Conservation (phyloP, 2,797 vertebrate species). For the Brotula barbata region DNA sequence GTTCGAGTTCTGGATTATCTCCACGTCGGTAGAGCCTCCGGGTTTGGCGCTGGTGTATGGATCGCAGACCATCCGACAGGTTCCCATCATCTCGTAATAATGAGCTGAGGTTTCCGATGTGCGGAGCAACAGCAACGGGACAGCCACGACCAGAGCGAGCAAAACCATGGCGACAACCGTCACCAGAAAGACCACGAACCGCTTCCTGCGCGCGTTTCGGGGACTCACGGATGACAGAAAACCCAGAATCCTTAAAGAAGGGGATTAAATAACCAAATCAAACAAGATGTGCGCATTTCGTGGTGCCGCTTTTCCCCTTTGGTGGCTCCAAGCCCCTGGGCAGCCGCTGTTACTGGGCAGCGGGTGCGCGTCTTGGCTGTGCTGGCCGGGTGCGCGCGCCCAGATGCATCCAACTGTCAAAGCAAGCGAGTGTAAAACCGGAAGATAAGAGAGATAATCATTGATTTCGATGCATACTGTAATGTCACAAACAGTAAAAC, state of each 20-base stretch:
- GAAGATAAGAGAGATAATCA: conserved; percentile 15
- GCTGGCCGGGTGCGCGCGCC: conserved; percentile 35
- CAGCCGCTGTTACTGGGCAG: conserved; percentile 41
- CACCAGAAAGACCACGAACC: conserved; percentile 77
- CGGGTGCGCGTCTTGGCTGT: conserved; percentile 41
- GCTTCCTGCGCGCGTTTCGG: conserved; percentile 83
- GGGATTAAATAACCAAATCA: conserved; percentile 4
- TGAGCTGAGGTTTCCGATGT: conserved; percentile 81
- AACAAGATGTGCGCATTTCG: conserved; percentile 36
- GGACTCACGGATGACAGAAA: conserved; percentile 79
- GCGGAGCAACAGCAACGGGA: conserved; percentile 85
- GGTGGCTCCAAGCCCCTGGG: conserved; percentile 33
- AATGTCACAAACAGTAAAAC: too few species aligned
- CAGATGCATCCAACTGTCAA: conserved; percentile 54
- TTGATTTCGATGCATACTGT: too few species aligned
- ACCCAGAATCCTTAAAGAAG: conserved; percentile 81
- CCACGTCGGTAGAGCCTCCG: conserved; percentile 80
- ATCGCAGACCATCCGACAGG: conserved; percentile 96
- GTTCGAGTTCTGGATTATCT: conserved; percentile 87
- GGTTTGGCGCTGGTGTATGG: conserved; percentile 84
- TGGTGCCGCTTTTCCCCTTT: conserved; percentile 6
- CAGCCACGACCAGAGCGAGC: conserved; percentile 81
- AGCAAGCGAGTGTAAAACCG: conserved; percentile 23
- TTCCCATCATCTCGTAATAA: conserved; percentile 97
- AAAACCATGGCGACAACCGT: conserved; percentile 83